Conservation (phyloP, 2,888 invertebrate species). For the Meandrusa payeni region DNA sequence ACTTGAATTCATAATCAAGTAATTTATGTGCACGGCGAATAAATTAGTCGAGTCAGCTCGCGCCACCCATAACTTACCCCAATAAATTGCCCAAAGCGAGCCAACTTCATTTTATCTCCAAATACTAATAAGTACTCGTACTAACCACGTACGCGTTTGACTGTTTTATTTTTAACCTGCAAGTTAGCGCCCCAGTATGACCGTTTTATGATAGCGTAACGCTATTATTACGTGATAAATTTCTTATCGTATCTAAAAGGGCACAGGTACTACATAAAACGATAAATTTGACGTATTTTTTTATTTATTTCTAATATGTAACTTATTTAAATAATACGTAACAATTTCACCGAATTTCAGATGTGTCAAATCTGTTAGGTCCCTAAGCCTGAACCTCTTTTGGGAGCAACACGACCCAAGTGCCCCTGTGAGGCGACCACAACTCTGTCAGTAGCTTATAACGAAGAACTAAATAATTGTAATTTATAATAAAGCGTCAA, state of each 20-base stretch:
- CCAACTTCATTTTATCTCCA: conserved; percentile 80
- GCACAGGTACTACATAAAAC: conserved; percentile 38
- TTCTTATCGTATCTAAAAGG: conserved; percentile 38
- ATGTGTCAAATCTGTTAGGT: no score
- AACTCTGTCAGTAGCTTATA: no score
- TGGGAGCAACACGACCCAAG: no score
- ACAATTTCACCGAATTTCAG: no score
- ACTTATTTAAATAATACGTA: no score
- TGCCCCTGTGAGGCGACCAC: no score
- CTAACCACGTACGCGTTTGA: conserved; percentile 59
- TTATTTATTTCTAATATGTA: no score
- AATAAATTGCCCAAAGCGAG: conserved; percentile 79
- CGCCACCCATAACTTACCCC: conserved; percentile 80
- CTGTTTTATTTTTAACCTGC: conserved; percentile 51
- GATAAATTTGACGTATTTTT: conserved; percentile 52
- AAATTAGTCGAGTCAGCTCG: conserved; percentile 77
- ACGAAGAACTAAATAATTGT: no score
- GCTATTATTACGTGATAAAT: conserved; percentile 61
- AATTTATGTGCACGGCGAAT: conserved; percentile 81
- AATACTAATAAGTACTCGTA: conserved; percentile 77
- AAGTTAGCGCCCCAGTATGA: conserved; percentile 61
- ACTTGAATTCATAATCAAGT: conserved; percentile 81
- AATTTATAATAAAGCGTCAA: no score
- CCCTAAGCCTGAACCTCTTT: no score
- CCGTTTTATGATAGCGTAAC: conserved; percentile 66